These are phyloP conservation scores for Macrosteles quadrilineatus DNA, from an alignment of 1,140 invertebrate species.

Conservation along the genomic window DNA sequence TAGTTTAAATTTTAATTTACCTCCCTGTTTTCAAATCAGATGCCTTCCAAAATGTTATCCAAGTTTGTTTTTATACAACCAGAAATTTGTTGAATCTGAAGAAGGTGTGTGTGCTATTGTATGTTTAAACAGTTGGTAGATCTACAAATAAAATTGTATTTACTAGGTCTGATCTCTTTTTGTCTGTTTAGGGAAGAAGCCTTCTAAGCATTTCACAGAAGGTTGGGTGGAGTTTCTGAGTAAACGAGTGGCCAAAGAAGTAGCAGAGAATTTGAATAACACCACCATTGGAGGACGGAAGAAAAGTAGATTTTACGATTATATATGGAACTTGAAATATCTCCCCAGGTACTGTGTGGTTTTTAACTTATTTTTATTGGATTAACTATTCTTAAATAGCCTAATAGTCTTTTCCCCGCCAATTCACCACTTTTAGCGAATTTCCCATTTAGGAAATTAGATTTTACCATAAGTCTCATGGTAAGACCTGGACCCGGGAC, in stretches of 20 bases:
- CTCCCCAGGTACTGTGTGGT: slow-evolving; percentile 65
- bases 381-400: too few relatives aligned
- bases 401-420: too few relatives aligned
- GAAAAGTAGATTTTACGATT: slow-evolving; percentile 83
- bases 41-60: not conserved
- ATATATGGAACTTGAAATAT: slow-evolving; percentile 96
- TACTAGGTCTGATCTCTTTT: not conserved
- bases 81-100: not conserved
- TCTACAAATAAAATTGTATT: not conserved
- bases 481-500: too few relatives aligned
- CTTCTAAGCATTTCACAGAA: slow-evolving; percentile 75
- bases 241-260: slow-evolving; percentile 84
- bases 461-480: too few relatives aligned
- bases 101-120: not conserved
- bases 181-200: slow-evolving; percentile 40
- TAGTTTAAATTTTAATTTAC: too few relatives aligned
- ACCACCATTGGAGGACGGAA: slow-evolving; percentile 85
- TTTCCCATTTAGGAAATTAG: too few relatives aligned
- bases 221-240: slow-evolving; percentile 96
- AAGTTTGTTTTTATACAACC: too few relatives aligned
- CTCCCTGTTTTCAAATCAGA: not conserved
- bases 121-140: not conserved
- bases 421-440: too few relatives aligned
- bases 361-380: not conserved
- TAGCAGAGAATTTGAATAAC: slow-evolving; percentile 81